Evolutionary conservation across 1,140 invertebrate species (phyloP).

Genomic region (Drosophila suzukii): DNA sequence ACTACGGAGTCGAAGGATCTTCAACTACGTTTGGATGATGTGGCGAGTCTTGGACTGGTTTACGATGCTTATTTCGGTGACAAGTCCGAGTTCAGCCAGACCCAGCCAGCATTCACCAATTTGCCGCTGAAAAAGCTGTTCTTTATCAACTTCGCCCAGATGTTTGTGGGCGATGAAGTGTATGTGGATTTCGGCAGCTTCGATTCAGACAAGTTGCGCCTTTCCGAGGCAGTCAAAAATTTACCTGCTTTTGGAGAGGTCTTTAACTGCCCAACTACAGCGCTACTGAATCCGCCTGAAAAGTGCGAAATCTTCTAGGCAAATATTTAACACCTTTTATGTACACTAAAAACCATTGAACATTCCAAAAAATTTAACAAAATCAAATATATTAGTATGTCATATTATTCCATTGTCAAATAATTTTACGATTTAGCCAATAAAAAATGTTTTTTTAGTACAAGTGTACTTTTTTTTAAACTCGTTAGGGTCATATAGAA

Average conservation of each 20-base stretch:
- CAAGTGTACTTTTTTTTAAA: too few relatives aligned
- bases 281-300: background rate
- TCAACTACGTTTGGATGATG: background rate
- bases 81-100: background rate
- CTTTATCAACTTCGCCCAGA: background rate
- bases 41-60: background rate
- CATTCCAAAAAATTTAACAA: too few relatives aligned
- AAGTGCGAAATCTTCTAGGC: conserved; percentile 6
- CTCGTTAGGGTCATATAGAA: too few relatives aligned
- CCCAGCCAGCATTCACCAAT: background rate
- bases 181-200: fast-evolving
- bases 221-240: conserved; percentile 2
- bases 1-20: background rate
- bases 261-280: background rate
- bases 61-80: conserved; percentile 1
- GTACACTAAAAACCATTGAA: background rate
- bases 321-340: too few relatives aligned
- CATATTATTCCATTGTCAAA: too few relatives aligned
- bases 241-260: background rate
- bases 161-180: background rate
- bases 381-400: too few relatives aligned
- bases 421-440: too few relatives aligned
- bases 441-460: too few relatives aligned
- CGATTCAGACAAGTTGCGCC: background rate
- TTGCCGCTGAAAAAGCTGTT: background rate